Conservation (phyloP, 2,113 vertebrate genomes). For the Canis aureus region DNA sequence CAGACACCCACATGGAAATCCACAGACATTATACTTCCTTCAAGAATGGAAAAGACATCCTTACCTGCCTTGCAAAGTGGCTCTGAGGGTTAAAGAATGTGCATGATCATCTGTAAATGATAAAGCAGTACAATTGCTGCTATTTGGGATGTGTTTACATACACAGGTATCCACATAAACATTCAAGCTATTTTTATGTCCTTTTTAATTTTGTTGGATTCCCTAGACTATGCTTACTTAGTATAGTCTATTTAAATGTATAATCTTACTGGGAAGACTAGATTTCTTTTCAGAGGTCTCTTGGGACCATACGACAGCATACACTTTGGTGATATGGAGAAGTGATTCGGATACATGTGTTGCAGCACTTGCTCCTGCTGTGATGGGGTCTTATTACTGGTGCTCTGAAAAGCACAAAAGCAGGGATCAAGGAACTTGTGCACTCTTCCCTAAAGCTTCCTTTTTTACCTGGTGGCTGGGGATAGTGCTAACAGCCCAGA, state of each 20-base stretch:
- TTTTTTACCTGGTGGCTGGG: background rate
- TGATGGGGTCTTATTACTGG: constrained; percentile 53
- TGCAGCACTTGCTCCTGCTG: background rate
- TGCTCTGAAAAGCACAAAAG: constrained; percentile 34
- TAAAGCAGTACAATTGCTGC: background rate
- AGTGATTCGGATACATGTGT: background rate
- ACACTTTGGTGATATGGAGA: constrained; percentile 20
- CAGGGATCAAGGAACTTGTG: constrained; percentile 13
- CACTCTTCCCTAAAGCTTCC: background rate
- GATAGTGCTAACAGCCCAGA: constrained; percentile 22
- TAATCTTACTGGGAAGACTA: constrained; percentile 54
- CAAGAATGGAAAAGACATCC: background rate
- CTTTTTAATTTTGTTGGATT: constrained; percentile 43
- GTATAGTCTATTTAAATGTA: constrained; percentile 51
- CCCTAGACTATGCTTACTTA: background rate
- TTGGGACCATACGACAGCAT: background rate
- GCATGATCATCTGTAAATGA: background rate
- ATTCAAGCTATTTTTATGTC: background rate
- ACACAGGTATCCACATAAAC: background rate
- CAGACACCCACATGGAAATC: background rate
- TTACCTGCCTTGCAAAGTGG: background rate
- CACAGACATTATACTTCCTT: background rate
- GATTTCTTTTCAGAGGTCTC: constrained; percentile 56
- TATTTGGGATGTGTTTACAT: background rate
- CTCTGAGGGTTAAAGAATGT: background rate